Evolutionary conservation across 2,113 vertebrate genomes (phyloP), one percentile per base, ranked within the genome.

Genomic region (Seriola quinqueradiata): DNA sequence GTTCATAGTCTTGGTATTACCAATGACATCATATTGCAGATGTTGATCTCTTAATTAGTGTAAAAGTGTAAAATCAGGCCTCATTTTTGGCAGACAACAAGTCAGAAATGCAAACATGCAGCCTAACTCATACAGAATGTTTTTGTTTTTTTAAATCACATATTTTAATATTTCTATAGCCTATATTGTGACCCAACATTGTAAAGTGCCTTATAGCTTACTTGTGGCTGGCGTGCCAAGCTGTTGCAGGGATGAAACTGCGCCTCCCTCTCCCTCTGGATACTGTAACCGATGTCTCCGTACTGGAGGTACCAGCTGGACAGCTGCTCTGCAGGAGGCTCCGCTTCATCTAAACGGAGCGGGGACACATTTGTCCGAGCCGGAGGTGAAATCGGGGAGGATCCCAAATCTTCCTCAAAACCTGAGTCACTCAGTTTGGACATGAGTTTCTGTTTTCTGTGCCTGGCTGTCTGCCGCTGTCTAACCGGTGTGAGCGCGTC

Each of bases 151-250:
- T 28, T 28, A 28, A 28, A 28, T 28, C 28, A 28, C 34, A 36
- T 6, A 36, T 36, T 36, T 36, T 4, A 36, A 36, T 36, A 36
- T 36, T 36, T 36, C 34, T 36, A 36, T 36, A 36, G 6, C 34
- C 34, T 5, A 36, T 6, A 28, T 28, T 28, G 28, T 36, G 34
- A 28, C 28, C 28, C 28, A 28, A 28, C 28, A 28, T 2, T 28
- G 28, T 28, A 28, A 63, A 6, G 21, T 63, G 48, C n/a, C 10
- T 28, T 1, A 46, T 40, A 32, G 4, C 92, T 91, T 93, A 99
- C 97, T 94, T 98, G 97, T 8, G 97, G 97, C 86, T 99, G 98
- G 34, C 83, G 92, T 16, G 94, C 94, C 69, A 99, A 81, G 72
- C 97, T 96, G 70, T 94, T 93, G 52, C 79, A 93, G 16, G 96